Evolutionary conservation across 2,113 vertebrate genomes (phyloP).

Genomic region (Glareola pratincola): DNA sequence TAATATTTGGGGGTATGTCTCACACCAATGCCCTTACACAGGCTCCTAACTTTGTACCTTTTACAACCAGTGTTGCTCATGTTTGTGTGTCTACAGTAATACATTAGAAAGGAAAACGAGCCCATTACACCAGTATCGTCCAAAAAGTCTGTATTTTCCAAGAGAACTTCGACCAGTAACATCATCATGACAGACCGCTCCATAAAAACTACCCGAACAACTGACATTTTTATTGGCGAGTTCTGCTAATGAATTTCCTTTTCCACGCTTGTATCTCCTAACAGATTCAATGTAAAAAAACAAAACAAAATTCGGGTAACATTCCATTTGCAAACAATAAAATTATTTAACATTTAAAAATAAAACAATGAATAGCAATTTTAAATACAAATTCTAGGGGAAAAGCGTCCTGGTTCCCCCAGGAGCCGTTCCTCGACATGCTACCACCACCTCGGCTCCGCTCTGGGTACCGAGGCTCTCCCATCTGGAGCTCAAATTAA

Average conservation of each 20-base stretch:
- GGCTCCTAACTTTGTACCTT: neutral
- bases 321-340: conserved; percentile 26
- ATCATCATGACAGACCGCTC: neutral
- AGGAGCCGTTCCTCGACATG: neutral
- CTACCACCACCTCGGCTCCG: accelerated
- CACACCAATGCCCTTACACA: neutral
- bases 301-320: neutral
- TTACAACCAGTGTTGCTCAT: neutral
- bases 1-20: neutral
- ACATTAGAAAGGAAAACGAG: neutral
- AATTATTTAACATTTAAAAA: neutral
- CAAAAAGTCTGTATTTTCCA: neutral
- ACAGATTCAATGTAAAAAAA: neutral
- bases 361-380: neutral
- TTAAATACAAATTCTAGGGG: neutral
- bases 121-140: neutral
- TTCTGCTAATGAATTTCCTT: conserved; percentile 20
- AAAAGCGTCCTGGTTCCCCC: neutral
- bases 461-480: neutral
- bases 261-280: neutral
- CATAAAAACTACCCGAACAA: conserved; percentile 24
- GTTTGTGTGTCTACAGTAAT: neutral
- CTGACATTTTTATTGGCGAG: conserved; percentile 46
- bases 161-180: neutral
- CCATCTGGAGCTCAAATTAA: neutral